Conservation (phyloP, 2,113 vertebrate species). For the Nyctibius bracteatus region DNA sequence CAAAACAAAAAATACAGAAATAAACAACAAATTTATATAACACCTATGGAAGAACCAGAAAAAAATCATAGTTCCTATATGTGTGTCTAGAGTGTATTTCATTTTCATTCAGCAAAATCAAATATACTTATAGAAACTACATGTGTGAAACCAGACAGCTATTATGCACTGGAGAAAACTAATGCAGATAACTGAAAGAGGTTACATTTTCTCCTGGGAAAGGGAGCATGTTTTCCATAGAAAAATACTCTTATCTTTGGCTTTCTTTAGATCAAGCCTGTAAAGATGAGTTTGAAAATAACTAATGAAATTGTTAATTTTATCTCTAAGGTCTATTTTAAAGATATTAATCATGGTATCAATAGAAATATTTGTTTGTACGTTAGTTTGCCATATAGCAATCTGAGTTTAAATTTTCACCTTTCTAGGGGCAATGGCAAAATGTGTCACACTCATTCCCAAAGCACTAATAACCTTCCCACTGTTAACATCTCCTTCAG, state of each 20-base stretch:
- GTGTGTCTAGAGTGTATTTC: fast-evolving
- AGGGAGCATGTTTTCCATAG: neutral
- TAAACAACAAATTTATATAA: neutral
- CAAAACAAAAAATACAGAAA: neutral
- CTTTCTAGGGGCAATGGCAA: neutral
- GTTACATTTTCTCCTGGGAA: neutral
- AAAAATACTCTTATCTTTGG: neutral
- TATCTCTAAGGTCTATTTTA: neutral
- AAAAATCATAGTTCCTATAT: neutral
- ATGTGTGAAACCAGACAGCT: neutral
- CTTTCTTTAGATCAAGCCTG: neutral
- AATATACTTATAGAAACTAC: neutral
- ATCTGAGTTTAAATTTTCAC: neutral
- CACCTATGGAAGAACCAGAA: neutral
- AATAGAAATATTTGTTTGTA: neutral
- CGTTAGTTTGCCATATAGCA: neutral
- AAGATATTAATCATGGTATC: neutral
- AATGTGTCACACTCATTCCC: neutral
- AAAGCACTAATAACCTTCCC: neutral
- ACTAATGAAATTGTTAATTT: neutral
- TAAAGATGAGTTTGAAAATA: neutral
- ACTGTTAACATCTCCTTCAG: neutral
- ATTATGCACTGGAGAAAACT: neutral
- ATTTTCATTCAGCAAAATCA: neutral
- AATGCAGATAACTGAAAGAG: neutral